Base-by-base conservation (phyloP, 1,140 invertebrate species). In the Aphelenchoides avenae region DNA sequence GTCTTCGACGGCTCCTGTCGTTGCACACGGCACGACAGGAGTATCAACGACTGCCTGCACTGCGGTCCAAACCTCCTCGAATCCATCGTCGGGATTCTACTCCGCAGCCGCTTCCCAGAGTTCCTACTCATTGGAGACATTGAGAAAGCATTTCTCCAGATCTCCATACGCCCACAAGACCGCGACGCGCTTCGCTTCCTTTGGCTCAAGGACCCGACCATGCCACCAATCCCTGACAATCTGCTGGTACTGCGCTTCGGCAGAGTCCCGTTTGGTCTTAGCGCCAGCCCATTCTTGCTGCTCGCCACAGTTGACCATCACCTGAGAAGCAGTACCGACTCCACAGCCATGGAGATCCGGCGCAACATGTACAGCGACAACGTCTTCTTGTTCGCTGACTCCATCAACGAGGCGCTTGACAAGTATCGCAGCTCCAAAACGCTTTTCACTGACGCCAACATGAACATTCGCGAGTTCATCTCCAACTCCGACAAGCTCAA, bases 391-490 rank as follows among this genome's bases (percentile, higher is more conserved):
- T 36, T 26, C 1, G 20, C 20, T 24, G 56, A 30, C 15, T 22
- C 5, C 0, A 36, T 26, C 3, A 13, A 61, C 5, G 52, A 57
- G 40, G 54, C 52, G 1, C 26, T 59, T 7, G 3, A 1, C 3
- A 37, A 56, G 24, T 26, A 9, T 3, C 20, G 13, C 18, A 5
- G 3, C 0, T 26, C 54, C 9, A 55, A 55, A 20, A 20, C n/a
- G 40, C 33, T 58, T 11, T 59, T 56, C 13, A 2, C 52, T 2
- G 27, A 13, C 7, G 54, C 54, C 11, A 7, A 15, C 11, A 56
- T 56, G 54, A 56, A 56, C 20, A 36, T 56, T 3, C 57, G 54
- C 13, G 52, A 59, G n/a, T 56, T 61, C 4, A 13, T 58, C 2
- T 44, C 29, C 15, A 61, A 56, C 5, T n/a, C 29, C 13, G 5